Base-by-base conservation (phyloP, 2,113 vertebrate species). In the Caretta caretta region DNA sequence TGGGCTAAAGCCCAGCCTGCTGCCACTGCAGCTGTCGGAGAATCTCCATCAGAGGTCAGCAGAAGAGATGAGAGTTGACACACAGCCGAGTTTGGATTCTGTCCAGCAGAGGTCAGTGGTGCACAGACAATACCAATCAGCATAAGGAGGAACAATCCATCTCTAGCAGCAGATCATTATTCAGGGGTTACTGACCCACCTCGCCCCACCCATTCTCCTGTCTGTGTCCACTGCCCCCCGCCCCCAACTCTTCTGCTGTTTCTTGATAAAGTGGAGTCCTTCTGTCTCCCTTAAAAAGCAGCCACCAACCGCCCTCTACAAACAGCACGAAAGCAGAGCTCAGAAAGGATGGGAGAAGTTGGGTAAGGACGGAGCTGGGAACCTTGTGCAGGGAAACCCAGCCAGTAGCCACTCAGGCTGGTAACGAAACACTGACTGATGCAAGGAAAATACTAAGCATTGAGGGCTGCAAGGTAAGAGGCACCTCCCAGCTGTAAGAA, bases 401-500 rank as follows among this genome's bases (percentile, higher is more conserved):
- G 8, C 10, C 35, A 72, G 65, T 20, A 72, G 65, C 35, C 9
- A 38, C n/a, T 72, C 65, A 22, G 4, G 80, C 29, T 50, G 29
- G 51, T 31, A 38, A 42, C 11, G 38, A 6, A 46, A 13, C 29
- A 5, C 83, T 1, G 92, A 10, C 38, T 13, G 91, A 35, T 31
- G 91, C 10, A 42, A 11, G 17, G 9, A 2, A n/a, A 76, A 75
- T 50, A 29, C 3, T 31, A n/a, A 38, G n/a, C 9, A 0, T 0
- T 6, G 11, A 31, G 56, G 51, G 80, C 82, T 35, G 93, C 35
- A 54, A 62, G 90, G 93, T 29, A 56, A 19, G 54, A 90, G 79
- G 96, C 88, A 19, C 79, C 91, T 94, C 96, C 95, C 93, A 90
- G 0, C 31, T 35, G 89, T 88, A 83, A 94, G 92, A 81, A 78